Evolutionary conservation across 2,888 invertebrate species (phyloP).

Genomic region (Suillia variegata): DNA sequence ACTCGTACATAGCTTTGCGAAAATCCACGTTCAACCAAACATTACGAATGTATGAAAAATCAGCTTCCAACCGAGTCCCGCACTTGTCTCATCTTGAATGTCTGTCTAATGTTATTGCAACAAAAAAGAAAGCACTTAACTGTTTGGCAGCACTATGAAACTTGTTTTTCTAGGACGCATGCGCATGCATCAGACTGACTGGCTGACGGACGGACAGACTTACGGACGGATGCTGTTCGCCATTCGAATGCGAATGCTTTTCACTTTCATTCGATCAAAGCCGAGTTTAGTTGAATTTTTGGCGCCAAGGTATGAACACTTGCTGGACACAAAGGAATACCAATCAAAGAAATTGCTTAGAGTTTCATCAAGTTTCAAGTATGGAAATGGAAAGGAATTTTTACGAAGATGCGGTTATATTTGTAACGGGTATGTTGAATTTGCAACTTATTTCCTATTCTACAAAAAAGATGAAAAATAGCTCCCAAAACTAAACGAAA

Average conservation of each 20-base stretch:
- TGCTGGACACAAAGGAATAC: too few species aligned
- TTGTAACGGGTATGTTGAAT: conserved; percentile 49
- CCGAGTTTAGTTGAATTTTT: conserved; percentile 22
- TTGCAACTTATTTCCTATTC: too few species aligned
- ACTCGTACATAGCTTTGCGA: too few species aligned
- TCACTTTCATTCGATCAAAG: conserved; percentile 40
- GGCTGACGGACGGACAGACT: too few species aligned
- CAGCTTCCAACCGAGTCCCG: too few species aligned
- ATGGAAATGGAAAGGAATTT: conserved; percentile 31
- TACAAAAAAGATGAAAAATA: too few species aligned
- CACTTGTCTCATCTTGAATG: not conserved
- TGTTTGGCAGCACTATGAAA: not conserved
- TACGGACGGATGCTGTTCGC: too few species aligned
- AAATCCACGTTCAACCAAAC: too few species aligned
- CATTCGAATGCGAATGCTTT: conserved; percentile 27
- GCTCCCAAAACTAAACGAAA: too few species aligned
- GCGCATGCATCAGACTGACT: too few species aligned
- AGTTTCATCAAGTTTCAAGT: not conserved
- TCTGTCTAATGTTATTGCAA: not conserved
- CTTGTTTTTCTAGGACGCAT: too few species aligned
- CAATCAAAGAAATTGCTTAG: not conserved
- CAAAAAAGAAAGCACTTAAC: not conserved
- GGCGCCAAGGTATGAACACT: conserved; percentile 34
- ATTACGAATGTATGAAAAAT: too few species aligned
- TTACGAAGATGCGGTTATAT: conserved; percentile 49